Evolutionary conservation across 2,113 vertebrate genomes (phyloP).

Genomic region (Pangasianodon hypophthalmus): DNA sequence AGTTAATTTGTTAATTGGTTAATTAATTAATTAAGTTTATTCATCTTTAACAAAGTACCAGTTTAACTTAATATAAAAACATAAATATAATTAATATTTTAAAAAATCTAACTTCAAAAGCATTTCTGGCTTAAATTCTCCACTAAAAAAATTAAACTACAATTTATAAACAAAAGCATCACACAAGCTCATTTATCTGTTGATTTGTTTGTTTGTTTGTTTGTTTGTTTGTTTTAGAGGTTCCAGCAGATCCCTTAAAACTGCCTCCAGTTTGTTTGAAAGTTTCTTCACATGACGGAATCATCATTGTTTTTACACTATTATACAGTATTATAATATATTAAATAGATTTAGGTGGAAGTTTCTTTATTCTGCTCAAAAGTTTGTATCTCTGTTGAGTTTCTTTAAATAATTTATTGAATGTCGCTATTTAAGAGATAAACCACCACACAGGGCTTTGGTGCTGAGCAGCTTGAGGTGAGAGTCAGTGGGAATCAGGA

Average conservation of each 20-base stretch:
- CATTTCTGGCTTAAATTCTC: no score
- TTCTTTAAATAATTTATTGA: background rate
- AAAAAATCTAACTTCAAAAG: no score
- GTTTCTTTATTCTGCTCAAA: background rate
- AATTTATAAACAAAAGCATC: background rate
- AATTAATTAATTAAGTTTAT: no score
- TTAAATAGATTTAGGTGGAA: no score
- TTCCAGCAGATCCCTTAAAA: background rate
- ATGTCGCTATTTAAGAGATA: background rate
- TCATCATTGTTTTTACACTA: no score
- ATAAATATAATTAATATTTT: no score
- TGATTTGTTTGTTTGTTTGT: no score
- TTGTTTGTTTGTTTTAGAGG: background rate
- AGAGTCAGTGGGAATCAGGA: background rate
- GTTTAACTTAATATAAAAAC: no score
- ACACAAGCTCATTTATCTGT: background rate
- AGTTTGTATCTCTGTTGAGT: background rate
- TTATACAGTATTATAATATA: no score
- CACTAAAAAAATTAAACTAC: no score
- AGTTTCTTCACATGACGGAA: background rate
- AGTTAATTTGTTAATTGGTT: no score
- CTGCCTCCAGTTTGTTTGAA: background rate
- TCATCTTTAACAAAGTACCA: no score
- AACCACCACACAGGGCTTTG: background rate
- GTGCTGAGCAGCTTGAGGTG: background rate